Evolutionary conservation across 2,113 vertebrate species (phyloP), one percentile per base, ranked within the genome.

Genomic region (Ceuthmochares aereus): DNA sequence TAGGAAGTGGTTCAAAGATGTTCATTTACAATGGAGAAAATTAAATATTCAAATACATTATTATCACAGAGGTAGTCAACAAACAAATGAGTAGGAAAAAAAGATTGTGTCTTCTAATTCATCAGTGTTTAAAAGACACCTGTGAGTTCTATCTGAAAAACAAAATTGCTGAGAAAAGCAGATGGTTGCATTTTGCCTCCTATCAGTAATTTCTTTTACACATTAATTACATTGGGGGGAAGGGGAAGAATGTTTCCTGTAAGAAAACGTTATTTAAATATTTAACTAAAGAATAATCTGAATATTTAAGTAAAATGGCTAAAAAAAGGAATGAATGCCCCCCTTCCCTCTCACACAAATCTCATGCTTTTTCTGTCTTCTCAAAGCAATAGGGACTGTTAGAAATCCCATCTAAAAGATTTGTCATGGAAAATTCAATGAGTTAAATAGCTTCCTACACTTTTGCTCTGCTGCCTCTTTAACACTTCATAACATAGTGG

Each of bases 11-110:
- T 97, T 97, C 96, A 98, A 96, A 98, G 96, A 96, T 97, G 69
- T 60, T 97, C 87, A 97, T 98, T 98, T 98, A 98, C 95, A 98
- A 96, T 84, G 87, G 91, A 97, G 96, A 89, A 98, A 98, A 98
- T 98, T 97, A 98, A 98, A 98, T 97, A 98, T 98, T 98, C 95
- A 98, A 98, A 98, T 98, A 88, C 25, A 94, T 95, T 98, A 97
- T 98, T 97, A 97, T 97, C 97, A 97, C 93, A 96, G 97, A 98
- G 64, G 87, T 97, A 97, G 90, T 98, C 97, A 97, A 95, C 95
- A 97, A 97, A 97, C 76, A 97, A 98, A 97, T 95, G 93, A 97
- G 62, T 87, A 83, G 73, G 73, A 73, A 92, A 97, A 96, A 97
- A 95, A 82, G 74, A 77, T 37, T 59, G 43, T 93, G 95, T 49